phyloP scores from a whole-genome alignment of 2,888 invertebrate genomes.

The Yponomeuta cagnagella region DNA sequence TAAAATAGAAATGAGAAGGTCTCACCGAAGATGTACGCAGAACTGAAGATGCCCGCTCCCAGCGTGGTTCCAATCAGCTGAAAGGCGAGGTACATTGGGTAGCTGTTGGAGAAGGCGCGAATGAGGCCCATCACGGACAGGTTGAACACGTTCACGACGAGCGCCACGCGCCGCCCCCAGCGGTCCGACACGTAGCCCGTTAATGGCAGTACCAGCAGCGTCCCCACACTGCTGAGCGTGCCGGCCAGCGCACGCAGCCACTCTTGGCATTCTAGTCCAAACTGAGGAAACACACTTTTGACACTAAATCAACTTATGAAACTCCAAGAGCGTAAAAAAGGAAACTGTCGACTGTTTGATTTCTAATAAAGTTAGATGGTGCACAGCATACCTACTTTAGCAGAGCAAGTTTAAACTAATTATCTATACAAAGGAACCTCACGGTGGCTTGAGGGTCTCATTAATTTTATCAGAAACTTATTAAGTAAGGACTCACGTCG shows the following conservation, averaged over 20 bases:
- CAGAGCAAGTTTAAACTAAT: no score
- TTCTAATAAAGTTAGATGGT: not conserved
- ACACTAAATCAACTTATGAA: not conserved
- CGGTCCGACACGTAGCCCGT: constrained; percentile 82
- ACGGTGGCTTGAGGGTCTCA: no score
- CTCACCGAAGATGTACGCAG: constrained; percentile 61
- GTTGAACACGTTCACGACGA: constrained; percentile 62
- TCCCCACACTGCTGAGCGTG: constrained; percentile 81
- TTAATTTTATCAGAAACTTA: no score
- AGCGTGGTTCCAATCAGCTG: constrained; percentile 71
- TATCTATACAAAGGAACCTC: no score
- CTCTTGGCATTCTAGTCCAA: constrained; percentile 78
- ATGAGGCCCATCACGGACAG: constrained; percentile 64
- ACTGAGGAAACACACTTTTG: constrained; percentile 50
- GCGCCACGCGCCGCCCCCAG: constrained; percentile 69
- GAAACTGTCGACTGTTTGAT: not conserved
- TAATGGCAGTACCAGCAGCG: constrained; percentile 80
- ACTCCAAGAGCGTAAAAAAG: not conserved
- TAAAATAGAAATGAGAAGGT: constrained; percentile 5
- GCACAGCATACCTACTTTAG: no score
- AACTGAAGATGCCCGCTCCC: constrained; percentile 71
- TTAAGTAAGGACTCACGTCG: constrained; percentile 40
- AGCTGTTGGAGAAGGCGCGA: constrained; percentile 73
- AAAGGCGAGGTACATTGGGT: constrained; percentile 67
- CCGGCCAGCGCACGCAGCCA: constrained; percentile 84